phyloP scores from a whole-genome alignment of 2,113 vertebrate species.

The Tupaia chinensis region DNA sequence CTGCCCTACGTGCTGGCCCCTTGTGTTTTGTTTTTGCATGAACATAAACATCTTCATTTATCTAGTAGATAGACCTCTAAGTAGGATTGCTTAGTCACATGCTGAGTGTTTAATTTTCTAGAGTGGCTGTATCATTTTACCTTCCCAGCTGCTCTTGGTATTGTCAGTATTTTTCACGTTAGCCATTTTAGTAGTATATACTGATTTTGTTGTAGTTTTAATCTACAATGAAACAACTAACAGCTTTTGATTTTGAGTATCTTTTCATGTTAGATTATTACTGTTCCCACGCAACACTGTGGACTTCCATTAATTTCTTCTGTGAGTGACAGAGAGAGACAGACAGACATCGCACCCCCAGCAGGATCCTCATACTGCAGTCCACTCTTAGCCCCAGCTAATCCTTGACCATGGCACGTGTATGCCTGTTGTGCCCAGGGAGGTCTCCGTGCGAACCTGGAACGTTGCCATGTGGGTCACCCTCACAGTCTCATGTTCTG shows the following conservation, averaged over 20 bases:
- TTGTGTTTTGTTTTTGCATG: not conserved
- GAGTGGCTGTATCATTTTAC: not conserved
- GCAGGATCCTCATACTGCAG: no score
- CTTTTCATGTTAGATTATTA: not conserved
- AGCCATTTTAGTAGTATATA: not conserved
- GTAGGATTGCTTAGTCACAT: not conserved
- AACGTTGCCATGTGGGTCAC: no score
- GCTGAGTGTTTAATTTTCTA: not conserved
- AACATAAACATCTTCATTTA: not conserved
- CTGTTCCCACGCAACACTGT: no score
- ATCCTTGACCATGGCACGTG: no score
- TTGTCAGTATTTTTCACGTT: not conserved
- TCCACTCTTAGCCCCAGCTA: no score
- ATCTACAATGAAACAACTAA: not conserved
- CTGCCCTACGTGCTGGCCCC: no score
- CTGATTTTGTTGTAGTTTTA: not conserved
- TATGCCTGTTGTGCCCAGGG: no score
- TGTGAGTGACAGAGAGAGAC: no score
- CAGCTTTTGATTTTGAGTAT: not conserved
- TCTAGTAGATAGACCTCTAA: not conserved
- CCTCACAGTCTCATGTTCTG: no score
- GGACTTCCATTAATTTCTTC: no score
- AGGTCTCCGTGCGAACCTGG: no score
- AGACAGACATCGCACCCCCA: no score
- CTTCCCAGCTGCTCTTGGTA: not conserved